Conservation (phyloP, 1,140 invertebrate species). For the Hermatobates lingyangjiaoensis region DNA sequence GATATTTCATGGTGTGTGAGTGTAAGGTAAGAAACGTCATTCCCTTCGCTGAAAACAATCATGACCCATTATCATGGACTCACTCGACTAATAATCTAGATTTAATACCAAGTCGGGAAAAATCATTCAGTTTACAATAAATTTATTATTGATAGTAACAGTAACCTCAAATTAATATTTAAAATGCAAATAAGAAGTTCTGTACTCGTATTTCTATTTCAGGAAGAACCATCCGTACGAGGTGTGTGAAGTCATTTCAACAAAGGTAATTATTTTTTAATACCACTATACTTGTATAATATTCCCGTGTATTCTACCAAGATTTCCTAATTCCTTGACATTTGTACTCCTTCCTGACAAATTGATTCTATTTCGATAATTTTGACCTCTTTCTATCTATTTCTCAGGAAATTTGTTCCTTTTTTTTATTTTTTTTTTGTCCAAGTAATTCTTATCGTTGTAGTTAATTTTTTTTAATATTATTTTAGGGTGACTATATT, state of each 20-base stretch:
- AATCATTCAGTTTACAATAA: background rate
- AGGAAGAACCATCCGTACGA: constrained; percentile 68
- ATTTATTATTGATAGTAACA: background rate
- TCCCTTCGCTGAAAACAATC: background rate
- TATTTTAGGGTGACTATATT: too few species aligned
- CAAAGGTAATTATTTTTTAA: constrained; percentile 35
- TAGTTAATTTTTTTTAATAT: too few species aligned
- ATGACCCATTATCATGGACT: background rate
- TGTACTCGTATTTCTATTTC: constrained; percentile 17
- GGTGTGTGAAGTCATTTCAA: constrained; percentile 69
- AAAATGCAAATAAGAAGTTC: background rate
- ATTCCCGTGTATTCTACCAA: too few species aligned
- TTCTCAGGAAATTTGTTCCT: too few species aligned
- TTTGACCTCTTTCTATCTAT: too few species aligned
- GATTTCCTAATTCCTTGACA: too few species aligned
- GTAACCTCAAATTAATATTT: background rate
- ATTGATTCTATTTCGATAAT: background rate
- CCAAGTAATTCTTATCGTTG: too few species aligned
- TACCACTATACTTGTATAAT: too few species aligned
- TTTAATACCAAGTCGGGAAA: background rate
- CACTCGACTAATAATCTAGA: background rate
- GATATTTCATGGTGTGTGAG: too few species aligned
- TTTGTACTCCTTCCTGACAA: background rate
- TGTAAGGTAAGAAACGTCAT: too few species aligned
- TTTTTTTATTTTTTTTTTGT: too few species aligned